Base-by-base conservation (phyloP, 1,140 invertebrate species). In the Rhopalosiphum padi region DNA sequence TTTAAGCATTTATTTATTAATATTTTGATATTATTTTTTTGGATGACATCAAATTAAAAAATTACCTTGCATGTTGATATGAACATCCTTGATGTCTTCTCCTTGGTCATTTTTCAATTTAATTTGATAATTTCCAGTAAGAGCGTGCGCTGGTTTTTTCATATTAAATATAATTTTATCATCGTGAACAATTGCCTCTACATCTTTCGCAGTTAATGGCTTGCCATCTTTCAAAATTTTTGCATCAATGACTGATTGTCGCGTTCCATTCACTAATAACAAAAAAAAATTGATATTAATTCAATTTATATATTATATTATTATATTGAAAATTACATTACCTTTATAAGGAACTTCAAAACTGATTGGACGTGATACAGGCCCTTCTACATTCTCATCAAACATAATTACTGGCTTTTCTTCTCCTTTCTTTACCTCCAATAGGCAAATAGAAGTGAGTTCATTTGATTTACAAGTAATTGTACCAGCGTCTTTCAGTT, bases 291-390 rank as follows among this genome's bases (percentile, higher is more conserved):
- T n/a, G 8, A 77, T 77, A 30, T 60, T 11, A 68, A 35, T 91
- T n/a, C 6, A 46, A n/a, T 92, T 41, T 91, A 83, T 77, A 91
- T 35, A 51, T n/a, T 89, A 23, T 89, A 53, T 35, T 25, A 88
- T 23, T 41, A 41, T 23, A 23, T 25, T 41, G 9, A 43, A 41
- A 41, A 48, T 30, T 30, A 48, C 2, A 94, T 95, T 96, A 99
- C 98, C 97, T 96, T 97, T 97, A 95, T 97, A 99, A 95, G 99
- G 99, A 95, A 99, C 97, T 95, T 98, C 97, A 94, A 98, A 97
- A 93, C 97, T 95, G 89, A 98, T 97, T 60, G 98, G 97, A 94
- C 97, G 96, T 95, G 96, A 97, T 94, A 96, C 96, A 77, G 98
- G 98, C 93, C 97, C 98, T 95, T 97, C 97, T 95, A 98, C 97